Evolutionary conservation across 2,113 vertebrate genomes (phyloP).

Genomic region (Carettochelys insculpta): DNA sequence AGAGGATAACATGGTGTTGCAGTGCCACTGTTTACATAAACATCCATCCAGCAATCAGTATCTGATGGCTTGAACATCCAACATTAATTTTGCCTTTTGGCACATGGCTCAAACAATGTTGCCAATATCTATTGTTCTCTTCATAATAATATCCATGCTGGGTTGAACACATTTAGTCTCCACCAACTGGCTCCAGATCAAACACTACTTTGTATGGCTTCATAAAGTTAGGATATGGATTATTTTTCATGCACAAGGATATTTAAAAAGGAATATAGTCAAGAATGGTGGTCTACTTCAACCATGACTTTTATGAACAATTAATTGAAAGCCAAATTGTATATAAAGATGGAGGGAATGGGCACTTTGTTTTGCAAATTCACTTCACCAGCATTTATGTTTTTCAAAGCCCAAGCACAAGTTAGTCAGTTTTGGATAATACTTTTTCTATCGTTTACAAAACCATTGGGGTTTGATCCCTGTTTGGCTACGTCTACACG

Average conservation of each 20-base stretch:
- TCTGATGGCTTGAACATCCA: slow-evolving; percentile 70
- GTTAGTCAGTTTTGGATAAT: slow-evolving; percentile 39
- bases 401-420: neutral
- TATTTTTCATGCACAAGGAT: slow-evolving; percentile 58
- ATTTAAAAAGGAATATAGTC: slow-evolving; percentile 45
- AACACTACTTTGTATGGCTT: slow-evolving; percentile 69
- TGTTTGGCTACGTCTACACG: too few species aligned
- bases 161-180: slow-evolving; percentile 69
- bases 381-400: too few species aligned
- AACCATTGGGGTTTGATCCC: slow-evolving; percentile 18
- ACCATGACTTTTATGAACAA: slow-evolving; percentile 51
- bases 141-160: slow-evolving; percentile 79
- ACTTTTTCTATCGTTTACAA: neutral
- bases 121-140: slow-evolving; percentile 79
- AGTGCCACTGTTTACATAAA: slow-evolving; percentile 68
- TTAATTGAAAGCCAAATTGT: neutral
- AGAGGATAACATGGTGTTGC: slow-evolving; percentile 52
- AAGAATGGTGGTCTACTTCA: slow-evolving; percentile 46
- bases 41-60: slow-evolving; percentile 68
- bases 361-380: too few species aligned
- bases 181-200: slow-evolving; percentile 75
- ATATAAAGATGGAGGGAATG: rapidly evolving
- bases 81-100: slow-evolving; percentile 80
- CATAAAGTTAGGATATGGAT: slow-evolving; percentile 63
- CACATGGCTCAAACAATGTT: slow-evolving; percentile 77